Evolutionary conservation across 2,888 invertebrate genomes (phyloP).

Genomic region (Xanthia icteritia): DNA sequence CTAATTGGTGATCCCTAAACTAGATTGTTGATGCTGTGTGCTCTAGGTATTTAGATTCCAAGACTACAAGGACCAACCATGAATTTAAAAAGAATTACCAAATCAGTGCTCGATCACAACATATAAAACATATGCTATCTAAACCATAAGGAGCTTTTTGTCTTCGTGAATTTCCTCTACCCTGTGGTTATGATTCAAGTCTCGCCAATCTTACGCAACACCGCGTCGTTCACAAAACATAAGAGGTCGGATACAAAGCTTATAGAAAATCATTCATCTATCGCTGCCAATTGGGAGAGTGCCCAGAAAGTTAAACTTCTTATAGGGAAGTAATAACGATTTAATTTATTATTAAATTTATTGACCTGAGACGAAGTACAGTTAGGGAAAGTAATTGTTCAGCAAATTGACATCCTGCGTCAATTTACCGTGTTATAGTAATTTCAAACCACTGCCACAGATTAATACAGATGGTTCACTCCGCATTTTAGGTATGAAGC

Average conservation of each 20-base stretch:
- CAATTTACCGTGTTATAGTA: not conserved
- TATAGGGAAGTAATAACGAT: constrained; percentile 10
- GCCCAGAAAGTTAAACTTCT: constrained; percentile 35
- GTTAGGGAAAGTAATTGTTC: not conserved
- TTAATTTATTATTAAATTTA: constrained; percentile 5
- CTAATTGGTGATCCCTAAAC: no score
- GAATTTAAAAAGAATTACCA: not conserved
- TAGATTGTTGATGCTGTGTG: not conserved
- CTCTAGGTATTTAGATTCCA: not conserved
- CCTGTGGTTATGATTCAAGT: constrained; percentile 27
- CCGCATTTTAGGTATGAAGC: no score
- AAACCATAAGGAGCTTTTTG: not conserved
- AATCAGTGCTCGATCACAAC: not conserved
- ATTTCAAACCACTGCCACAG: no score
- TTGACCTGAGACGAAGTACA: not conserved
- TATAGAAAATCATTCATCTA: constrained; percentile 6
- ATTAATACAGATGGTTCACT: no score
- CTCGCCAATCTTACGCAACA: constrained; percentile 7
- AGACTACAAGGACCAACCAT: not conserved
- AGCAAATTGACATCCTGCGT: not conserved
- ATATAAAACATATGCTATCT: not conserved
- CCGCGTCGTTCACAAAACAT: constrained; percentile 15
- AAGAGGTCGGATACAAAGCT: not conserved
- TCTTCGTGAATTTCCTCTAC: not conserved
- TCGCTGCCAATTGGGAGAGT: constrained; percentile 50